These are phyloP conservation scores for Antedon mediterranea DNA, from an alignment of 53 echinoderm and acorn worm genomes.

Conservation along the genomic window DNA sequence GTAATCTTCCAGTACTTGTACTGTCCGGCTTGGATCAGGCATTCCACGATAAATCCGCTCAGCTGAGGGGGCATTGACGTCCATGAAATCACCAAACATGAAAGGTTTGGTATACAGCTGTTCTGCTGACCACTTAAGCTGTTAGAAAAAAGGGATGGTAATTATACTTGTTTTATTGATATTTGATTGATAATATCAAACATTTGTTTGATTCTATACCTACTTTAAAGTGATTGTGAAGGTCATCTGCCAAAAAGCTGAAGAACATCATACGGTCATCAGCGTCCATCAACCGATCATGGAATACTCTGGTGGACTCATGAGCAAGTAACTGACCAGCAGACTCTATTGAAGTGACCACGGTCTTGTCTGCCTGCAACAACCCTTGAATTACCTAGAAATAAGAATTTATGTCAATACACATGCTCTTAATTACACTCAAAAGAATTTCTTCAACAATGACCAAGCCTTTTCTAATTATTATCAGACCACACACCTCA, in stretches of 20 bases:
- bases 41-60: slow-evolving; percentile 75
- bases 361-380: slow-evolving; percentile 65
- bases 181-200: too few species aligned
- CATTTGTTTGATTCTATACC: too few species aligned
- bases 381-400: slow-evolving; percentile 74
- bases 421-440: too few species aligned
- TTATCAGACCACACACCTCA: neutral
- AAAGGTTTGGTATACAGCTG: slow-evolving; percentile 70
- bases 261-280: slow-evolving; percentile 74
- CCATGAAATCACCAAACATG: slow-evolving; percentile 89
- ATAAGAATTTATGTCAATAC: neutral
- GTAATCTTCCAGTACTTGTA: slow-evolving; percentile 80
- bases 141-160: neutral
- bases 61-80: slow-evolving; percentile 81
- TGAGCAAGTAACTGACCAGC: slow-evolving; percentile 89
- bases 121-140: slow-evolving; percentile 90
- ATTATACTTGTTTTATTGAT: too few species aligned
- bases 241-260: slow-evolving; percentile 83
- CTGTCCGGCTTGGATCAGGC: slow-evolving; percentile 69
- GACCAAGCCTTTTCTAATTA: neutral
- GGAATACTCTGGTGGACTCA: slow-evolving; percentile 92
- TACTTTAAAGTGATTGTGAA: slow-evolving; percentile 98
- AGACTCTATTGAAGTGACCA: slow-evolving; percentile 62
- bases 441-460: too few species aligned
- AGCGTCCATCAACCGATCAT: slow-evolving; percentile 74